Conservation (phyloP, 2,888 invertebrate species). For the Neelides folsomi region DNA sequence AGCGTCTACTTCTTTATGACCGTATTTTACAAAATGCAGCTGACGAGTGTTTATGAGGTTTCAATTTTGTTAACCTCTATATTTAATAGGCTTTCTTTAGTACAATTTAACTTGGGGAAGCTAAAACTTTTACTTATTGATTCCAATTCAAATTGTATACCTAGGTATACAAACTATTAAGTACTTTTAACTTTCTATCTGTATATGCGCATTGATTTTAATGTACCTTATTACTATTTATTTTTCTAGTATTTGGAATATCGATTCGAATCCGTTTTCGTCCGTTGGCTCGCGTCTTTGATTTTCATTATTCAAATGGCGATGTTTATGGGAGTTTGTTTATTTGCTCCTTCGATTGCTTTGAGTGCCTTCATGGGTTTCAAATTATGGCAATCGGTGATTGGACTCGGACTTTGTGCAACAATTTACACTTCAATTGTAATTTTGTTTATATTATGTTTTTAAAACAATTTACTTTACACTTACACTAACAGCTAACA, state of each 20-base stretch:
- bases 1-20: slow-evolving; percentile 28
- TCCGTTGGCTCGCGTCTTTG: slow-evolving; percentile 26
- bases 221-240: too few relatives aligned
- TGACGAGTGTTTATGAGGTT: slow-evolving; percentile 31
- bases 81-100: neutral
- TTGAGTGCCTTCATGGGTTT: slow-evolving; percentile 30
- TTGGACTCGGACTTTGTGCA: slow-evolving; percentile 31
- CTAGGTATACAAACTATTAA: too few relatives aligned
- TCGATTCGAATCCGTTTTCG: slow-evolving; percentile 24
- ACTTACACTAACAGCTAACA: too few relatives aligned
- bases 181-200: too few relatives aligned
- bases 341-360: slow-evolving; percentile 31
- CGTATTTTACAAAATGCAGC: slow-evolving; percentile 28
- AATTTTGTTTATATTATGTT: slow-evolving; percentile 1
- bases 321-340: slow-evolving; percentile 29
- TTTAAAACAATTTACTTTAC: too few relatives aligned
- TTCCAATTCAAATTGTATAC: too few relatives aligned
- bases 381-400: slow-evolving; percentile 25
- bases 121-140: too few relatives aligned
- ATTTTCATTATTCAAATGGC: slow-evolving; percentile 32
- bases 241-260: slow-evolving; percentile 26
- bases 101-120: too few relatives aligned
- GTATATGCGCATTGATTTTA: too few relatives aligned
- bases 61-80: neutral
- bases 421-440: slow-evolving; percentile 32